Conservation (phyloP, 35 echinoderm and acorn worm species). For the Acanthaster planci region DNA sequence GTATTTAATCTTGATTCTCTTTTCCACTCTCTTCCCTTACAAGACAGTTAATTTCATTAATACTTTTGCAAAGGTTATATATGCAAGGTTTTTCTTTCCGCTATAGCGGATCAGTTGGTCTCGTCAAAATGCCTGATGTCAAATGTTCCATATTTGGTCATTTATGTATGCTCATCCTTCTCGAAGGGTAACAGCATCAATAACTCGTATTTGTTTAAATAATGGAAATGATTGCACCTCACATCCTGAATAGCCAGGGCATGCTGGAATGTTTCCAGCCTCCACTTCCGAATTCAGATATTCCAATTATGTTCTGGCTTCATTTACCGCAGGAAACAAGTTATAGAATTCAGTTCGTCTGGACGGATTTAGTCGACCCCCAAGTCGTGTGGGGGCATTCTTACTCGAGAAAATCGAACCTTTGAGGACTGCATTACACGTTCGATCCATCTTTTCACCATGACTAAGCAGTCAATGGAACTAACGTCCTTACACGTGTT, state of each 20-base stretch:
- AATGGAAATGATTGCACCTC: not conserved
- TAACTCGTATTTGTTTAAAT: not conserved
- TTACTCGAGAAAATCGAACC: not conserved
- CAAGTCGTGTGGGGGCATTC: not conserved
- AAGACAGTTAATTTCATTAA: not conserved
- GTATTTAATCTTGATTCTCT: not conserved
- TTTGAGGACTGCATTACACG: not conserved
- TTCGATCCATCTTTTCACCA: not conserved
- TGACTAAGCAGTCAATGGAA: slow-evolving; percentile 3
- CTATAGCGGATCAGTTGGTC: not conserved
- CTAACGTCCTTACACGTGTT: not conserved
- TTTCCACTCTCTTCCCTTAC: not conserved
- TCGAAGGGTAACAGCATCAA: not conserved
- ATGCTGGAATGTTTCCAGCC: not conserved
- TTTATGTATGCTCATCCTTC: not conserved
- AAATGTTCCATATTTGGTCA: not conserved
- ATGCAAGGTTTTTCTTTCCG: not conserved
- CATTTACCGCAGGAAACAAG: not conserved
- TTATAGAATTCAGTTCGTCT: not conserved
- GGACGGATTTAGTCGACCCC: not conserved
- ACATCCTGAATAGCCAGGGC: not conserved
- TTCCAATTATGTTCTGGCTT: not conserved
- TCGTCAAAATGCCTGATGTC: not conserved
- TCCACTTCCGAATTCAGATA: slow-evolving; percentile 4
- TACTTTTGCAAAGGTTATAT: not conserved